Conservation (phyloP, 2,888 invertebrate genomes). For the Lasius fuliginosus region DNA sequence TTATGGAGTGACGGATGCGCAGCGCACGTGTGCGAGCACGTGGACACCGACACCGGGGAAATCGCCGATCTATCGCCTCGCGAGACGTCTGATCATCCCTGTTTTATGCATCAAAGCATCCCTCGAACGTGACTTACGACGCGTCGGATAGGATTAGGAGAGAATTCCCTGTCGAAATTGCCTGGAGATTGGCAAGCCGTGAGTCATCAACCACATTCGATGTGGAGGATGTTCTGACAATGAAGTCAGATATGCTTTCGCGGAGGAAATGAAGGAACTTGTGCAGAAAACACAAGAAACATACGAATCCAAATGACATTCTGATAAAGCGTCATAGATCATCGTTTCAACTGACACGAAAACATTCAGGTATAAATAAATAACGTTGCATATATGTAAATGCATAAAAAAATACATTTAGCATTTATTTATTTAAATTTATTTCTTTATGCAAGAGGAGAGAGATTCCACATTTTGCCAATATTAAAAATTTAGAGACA, state of each 20-base stretch:
- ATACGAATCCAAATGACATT: conserved; percentile 19
- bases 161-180: conserved; percentile 56
- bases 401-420: not conserved
- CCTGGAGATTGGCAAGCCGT: conserved; percentile 29
- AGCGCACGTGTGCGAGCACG: conserved; percentile 68
- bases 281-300: not conserved
- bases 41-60: conserved; percentile 55
- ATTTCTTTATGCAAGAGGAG: not conserved
- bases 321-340: not conserved
- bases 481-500: not conserved
- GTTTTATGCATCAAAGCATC: conserved; percentile 46
- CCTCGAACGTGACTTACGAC: conserved; percentile 64
- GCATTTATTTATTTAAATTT: not conserved
- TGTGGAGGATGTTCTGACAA: not conserved
- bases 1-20: conserved; percentile 63
- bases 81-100: conserved; percentile 2
- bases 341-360: conserved; percentile 45
- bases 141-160: conserved; percentile 62
- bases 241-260: conserved; percentile 55
- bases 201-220: conserved; percentile 53
- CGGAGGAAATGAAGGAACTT: conserved; percentile 26
- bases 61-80: conserved; percentile 43
- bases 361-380: conserved; percentile 27
- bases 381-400: not conserved
- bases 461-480: not conserved